These are phyloP conservation scores for Campoplex capitator DNA, from an alignment of 2,888 invertebrate genomes.

Conservation along the genomic window DNA sequence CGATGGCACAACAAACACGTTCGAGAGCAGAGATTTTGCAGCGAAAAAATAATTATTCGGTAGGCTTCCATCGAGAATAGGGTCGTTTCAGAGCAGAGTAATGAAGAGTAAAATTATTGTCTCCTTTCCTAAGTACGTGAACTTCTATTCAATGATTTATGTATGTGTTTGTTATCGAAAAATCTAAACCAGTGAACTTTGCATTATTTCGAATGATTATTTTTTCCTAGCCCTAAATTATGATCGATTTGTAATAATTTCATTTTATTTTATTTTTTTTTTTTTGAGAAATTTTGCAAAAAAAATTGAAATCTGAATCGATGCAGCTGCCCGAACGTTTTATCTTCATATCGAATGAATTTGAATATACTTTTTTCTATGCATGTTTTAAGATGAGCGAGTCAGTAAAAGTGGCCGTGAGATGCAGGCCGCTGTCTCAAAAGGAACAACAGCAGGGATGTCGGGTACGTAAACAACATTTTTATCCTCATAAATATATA, in stretches of 20 bases:
- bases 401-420: conserved; percentile 92
- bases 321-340: background rate
- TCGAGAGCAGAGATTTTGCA: too few relatives aligned
- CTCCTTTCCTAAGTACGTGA: background rate
- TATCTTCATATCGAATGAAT: background rate
- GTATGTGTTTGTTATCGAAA: background rate
- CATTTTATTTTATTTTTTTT: too few relatives aligned
- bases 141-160: background rate
- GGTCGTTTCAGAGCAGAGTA: background rate
- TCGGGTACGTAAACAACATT: conserved; percentile 76
- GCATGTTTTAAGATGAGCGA: conserved; percentile 85
- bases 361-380: background rate
- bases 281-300: background rate
- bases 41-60: too few relatives aligned
- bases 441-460: conserved; percentile 86
- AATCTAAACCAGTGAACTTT: background rate
- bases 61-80: too few relatives aligned
- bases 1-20: too few relatives aligned
- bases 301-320: background rate
- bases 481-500: background rate
- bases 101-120: background rate
- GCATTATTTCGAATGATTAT: background rate
- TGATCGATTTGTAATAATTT: background rate
- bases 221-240: background rate
- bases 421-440: conserved; percentile 94